Evolutionary conservation across 2,113 vertebrate species (phyloP).

Genomic region (Tragelaphus strepsiceros): DNA sequence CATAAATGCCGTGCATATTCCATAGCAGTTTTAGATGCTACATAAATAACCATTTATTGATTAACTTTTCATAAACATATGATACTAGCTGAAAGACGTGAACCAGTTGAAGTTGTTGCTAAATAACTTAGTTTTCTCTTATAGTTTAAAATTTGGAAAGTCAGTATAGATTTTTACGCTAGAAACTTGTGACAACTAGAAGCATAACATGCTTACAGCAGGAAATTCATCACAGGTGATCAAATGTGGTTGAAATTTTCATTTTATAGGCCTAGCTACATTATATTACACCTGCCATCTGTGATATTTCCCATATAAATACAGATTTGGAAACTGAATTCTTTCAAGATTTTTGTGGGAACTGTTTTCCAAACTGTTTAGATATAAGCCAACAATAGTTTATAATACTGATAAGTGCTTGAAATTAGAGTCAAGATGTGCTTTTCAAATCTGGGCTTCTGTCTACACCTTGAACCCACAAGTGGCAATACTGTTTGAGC

Average conservation of each 20-base stretch:
- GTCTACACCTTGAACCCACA: not conserved
- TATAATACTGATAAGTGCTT: not conserved
- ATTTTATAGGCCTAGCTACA: constrained; percentile 12
- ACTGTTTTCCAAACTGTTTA: not conserved
- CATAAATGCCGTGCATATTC: not conserved
- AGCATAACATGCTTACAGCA: not conserved
- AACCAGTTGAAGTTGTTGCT: not conserved
- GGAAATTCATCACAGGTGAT: constrained; percentile 37
- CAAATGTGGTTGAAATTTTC: constrained; percentile 37
- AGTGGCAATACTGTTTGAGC: not conserved
- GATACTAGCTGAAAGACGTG: not conserved
- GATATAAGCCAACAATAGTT: not conserved
- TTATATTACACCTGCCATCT: constrained; percentile 20
- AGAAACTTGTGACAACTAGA: not conserved
- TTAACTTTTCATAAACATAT: not conserved
- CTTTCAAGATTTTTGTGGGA: constrained; percentile 29
- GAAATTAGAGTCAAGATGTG: not conserved
- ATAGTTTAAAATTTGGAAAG: not conserved
- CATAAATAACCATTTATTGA: not conserved
- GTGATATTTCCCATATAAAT: constrained; percentile 28
- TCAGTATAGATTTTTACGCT: not conserved
- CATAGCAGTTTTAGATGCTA: not conserved
- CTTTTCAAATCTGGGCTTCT: constrained; percentile 18
- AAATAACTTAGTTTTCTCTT: constrained; percentile 27
- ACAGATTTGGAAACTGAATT: constrained; percentile 28